Evolutionary conservation across 2,888 invertebrate genomes (phyloP), one percentile per base, ranked within the genome.

Genomic region (Pollenia amentaria): DNA sequence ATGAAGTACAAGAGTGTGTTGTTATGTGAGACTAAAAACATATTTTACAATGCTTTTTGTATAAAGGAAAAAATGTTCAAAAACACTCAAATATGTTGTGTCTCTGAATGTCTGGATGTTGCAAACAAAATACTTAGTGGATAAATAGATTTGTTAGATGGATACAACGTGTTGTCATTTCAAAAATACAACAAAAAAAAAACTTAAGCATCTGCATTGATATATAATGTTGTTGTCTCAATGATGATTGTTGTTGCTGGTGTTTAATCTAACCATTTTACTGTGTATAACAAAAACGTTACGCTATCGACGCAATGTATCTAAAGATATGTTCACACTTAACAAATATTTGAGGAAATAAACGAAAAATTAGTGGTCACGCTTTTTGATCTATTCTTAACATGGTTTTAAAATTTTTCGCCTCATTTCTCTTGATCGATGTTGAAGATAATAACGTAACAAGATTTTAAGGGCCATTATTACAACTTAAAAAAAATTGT

Each of bases 161-260:
- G n/a, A 79, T 44, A 57, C n/a, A 82, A 82, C 51, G 69, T 82
- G 62, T 76, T 69, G 76, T 82, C 46, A 82, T 76, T 76, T 69
- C 62, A 62, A 69, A 76, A 53, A 76, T 76, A 60, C n/a, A 65
- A 29, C 29, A 29, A 29, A 29, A 29, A 29, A 2, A 38, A 62
- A 62, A 60, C 44, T 60, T 57, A 53, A 76, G 46, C 38, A 76
- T 69, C 76, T 76, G 82, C 69, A 82, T 76, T 76, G 69, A 62
- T 69, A 69, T 69, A 60, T 42, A 42, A 11, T 67, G 48, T 67
- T 69, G 46, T 55, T 65, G 65, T 75, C 14, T 64, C 48, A 51
- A 38, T 48, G 42, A 44, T 72, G 42, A 18, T 65, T 21, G 12
- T 40, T 76, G n/a, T 18, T 51, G 51, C n/a, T 53, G 60, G 14